These are phyloP conservation scores for Dolichoris vasculosae DNA, from an alignment of 1,140 invertebrate species.

Conservation along the genomic window DNA sequence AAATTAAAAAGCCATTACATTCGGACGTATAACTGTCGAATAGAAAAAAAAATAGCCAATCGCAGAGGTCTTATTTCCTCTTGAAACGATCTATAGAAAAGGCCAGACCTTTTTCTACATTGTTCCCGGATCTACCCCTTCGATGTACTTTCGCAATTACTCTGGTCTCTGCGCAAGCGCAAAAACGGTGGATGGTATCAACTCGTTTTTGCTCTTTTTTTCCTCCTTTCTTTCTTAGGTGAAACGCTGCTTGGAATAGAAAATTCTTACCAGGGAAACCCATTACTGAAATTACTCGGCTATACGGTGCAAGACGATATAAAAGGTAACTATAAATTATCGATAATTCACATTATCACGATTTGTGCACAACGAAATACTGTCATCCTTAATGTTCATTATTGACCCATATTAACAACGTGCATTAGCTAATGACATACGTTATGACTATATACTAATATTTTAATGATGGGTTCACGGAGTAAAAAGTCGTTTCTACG, in stretches of 20 bases:
- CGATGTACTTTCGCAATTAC: conserved; percentile 53
- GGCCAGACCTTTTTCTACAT: conserved; percentile 42
- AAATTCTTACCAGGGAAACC: conserved; percentile 53
- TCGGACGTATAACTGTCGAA: conserved; percentile 37
- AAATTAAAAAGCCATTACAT: conserved; percentile 18
- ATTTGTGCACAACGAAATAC: conserved; percentile 14
- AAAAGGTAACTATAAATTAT: conserved; percentile 51
- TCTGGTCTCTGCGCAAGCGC: conserved; percentile 30
- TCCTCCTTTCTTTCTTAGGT: conserved; percentile 37
- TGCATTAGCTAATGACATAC: conserved; percentile 23
- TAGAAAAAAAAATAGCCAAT: conserved; percentile 44
- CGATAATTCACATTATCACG: conserved; percentile 50
- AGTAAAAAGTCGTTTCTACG: not conserved
- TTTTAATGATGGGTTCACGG: not conserved
- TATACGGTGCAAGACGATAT: conserved; percentile 26
- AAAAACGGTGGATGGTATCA: conserved; percentile 40
- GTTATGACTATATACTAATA: conserved; percentile 11
- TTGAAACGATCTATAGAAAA: conserved; percentile 44
- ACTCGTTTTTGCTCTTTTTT: conserved; percentile 30
- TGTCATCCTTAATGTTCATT: conserved; percentile 26
- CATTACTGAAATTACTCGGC: conserved; percentile 53
- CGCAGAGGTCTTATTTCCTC: conserved; percentile 28
- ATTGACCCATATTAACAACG: not conserved
- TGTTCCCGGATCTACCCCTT: conserved; percentile 50
- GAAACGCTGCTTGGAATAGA: conserved; percentile 48